A percentile compares a stretch with the other conserved stretches of the same genome.
These are phyloP conservation scores for Phoxinus phoxinus DNA, from an alignment of 2,113 vertebrate species.

Conservation along the genomic window DNA sequence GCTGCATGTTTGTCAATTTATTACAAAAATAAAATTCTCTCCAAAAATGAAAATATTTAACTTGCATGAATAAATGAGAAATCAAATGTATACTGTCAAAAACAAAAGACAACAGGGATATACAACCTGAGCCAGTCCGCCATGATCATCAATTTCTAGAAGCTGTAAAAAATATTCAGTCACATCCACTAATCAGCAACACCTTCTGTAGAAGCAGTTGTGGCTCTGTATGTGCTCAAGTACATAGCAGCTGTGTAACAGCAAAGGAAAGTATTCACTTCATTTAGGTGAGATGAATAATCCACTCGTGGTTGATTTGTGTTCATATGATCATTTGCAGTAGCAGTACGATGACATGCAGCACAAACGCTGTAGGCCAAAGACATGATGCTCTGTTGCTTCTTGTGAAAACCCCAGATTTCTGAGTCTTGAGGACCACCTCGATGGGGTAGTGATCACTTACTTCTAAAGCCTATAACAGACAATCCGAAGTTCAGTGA, in stretches of 20 bases:
- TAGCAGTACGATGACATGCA: conserved; percentile 19
- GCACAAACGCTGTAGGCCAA: conserved; percentile 4
- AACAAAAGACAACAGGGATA: background rate
- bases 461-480: conserved; percentile 77
- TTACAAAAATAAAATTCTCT: background rate
- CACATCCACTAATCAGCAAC: background rate
- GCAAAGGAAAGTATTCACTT: background rate
- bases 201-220: background rate
- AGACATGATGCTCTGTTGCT: background rate
- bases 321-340: background rate
- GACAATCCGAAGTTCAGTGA: conserved; percentile 28
- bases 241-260: background rate
- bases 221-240: background rate
- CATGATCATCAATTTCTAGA: background rate
- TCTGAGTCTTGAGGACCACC: conserved; percentile 69
- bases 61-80: background rate
- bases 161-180: background rate
- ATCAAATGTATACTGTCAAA: too few species aligned
- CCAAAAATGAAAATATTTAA: background rate
- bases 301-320: background rate
- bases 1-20: background rate
- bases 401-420: conserved; percentile 10
- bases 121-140: background rate
- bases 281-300: background rate
- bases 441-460: conserved; percentile 89